A percentile compares a stretch with the other conserved stretches of the same genome.
Evolutionary conservation across 2,797 vertebrate genomes (phyloP).

Genomic region (Sebastes ruberrimus): DNA sequence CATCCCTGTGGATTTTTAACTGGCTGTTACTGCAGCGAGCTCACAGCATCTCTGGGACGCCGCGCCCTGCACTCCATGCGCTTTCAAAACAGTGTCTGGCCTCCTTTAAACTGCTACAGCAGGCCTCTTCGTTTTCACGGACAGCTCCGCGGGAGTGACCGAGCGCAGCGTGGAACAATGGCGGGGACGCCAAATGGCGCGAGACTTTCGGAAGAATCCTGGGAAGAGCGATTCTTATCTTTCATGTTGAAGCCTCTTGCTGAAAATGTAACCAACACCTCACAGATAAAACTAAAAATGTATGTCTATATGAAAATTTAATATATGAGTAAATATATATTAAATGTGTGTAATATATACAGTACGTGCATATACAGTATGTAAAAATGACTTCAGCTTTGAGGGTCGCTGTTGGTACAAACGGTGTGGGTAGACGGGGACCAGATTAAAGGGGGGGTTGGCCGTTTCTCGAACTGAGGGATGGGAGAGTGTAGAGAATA

Average conservation of each 20-base stretch:
- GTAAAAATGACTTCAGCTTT: conserved; percentile 65
- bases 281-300: conserved; percentile 72
- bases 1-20: conserved; percentile 60
- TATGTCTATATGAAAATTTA: conserved; percentile 84
- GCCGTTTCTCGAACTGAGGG: conserved; percentile 5
- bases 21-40: conserved; percentile 59
- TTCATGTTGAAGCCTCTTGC: conserved; percentile 69
- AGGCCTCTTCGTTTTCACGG: conserved; percentile 33
- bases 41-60: conserved; percentile 60
- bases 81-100: conserved; percentile 70
- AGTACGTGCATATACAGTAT: conserved; percentile 76
- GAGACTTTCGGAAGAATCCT: conserved; percentile 39
- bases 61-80: conserved; percentile 69
- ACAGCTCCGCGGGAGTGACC: conserved; percentile 22
- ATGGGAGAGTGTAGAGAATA: neutral
- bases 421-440: conserved; percentile 34
- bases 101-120: conserved; percentile 49
- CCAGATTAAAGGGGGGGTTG: conserved; percentile 11
- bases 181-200: conserved; percentile 5
- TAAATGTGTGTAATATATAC: conserved; percentile 86
- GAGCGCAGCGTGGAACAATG: neutral
- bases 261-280: conserved; percentile 79
- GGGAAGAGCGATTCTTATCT: conserved; percentile 44
- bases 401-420: conserved; percentile 63
- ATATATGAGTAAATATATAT: conserved; percentile 86